A percentile compares a stretch with the other conserved stretches of the same genome.
phyloP scores from a whole-genome alignment of 2,888 invertebrate species.

The Spilarctia lutea region DNA sequence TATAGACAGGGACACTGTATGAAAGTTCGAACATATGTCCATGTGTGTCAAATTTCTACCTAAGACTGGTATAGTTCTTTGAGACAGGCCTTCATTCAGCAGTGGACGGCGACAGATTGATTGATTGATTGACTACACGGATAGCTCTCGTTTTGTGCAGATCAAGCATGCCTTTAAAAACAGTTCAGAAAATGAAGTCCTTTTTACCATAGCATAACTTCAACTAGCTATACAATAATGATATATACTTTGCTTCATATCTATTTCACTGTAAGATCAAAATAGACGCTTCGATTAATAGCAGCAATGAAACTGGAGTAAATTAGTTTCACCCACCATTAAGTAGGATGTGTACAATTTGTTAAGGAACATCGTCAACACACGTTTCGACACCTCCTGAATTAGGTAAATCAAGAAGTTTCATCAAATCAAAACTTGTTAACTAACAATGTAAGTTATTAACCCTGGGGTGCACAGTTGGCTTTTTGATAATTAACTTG shows the following conservation, averaged over 20 bases:
- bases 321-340: constrained; percentile 36
- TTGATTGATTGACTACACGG: neutral
- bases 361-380: constrained; percentile 23
- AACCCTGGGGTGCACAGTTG: constrained; percentile 41
- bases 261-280: neutral
- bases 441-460: constrained; percentile 59
- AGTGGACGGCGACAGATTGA: neutral
- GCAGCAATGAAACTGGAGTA: constrained; percentile 22
- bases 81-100: too few relatives aligned
- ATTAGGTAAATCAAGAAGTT: constrained; percentile 51
- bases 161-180: neutral
- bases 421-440: constrained; percentile 59
- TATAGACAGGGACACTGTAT: too few relatives aligned
- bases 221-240: neutral
- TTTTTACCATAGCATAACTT: neutral
- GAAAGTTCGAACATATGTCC: too few relatives aligned
- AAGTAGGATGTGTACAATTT: constrained; percentile 42
- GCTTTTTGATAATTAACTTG: constrained; percentile 46
- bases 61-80: too few relatives aligned
- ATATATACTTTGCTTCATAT: neutral
- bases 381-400: constrained; percentile 39
- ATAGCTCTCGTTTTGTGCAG: neutral
- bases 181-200: neutral
- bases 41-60: too few relatives aligned
- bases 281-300: neutral